phyloP scores from a whole-genome alignment of 64 coral and sea anemone genomes.

The Actinia equina region DNA sequence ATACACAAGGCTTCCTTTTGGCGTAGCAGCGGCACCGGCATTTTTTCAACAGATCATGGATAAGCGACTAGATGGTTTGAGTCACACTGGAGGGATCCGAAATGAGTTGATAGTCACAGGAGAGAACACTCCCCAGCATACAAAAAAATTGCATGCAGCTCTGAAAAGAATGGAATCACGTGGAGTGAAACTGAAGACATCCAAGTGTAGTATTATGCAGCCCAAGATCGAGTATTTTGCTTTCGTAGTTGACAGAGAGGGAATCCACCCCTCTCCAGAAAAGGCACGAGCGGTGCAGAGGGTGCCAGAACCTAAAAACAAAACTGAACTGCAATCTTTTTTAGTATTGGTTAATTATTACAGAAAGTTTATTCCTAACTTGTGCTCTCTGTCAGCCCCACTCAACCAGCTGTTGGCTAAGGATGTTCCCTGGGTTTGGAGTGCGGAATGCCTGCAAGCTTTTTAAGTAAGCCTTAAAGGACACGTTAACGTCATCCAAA shows the following conservation, averaged over 20 bases:
- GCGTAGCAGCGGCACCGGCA: constrained; percentile 30
- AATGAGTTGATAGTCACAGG: no score
- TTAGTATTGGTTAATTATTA: constrained; percentile 33
- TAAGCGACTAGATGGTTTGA: constrained; percentile 9
- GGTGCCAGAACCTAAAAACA: constrained; percentile 13
- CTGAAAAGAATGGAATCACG: constrained; percentile 17
- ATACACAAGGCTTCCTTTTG: constrained; percentile 51
- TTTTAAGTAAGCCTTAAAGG: constrained; percentile 28
- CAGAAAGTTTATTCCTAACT: constrained; percentile 31
- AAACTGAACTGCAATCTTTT: constrained; percentile 20
- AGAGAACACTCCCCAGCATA: no score
- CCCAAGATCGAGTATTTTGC: constrained; percentile 18
- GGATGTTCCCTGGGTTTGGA: constrained; percentile 29
- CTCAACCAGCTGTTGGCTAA: constrained; percentile 19
- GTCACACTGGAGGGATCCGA: no score
- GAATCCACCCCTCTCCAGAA: constrained; percentile 5
- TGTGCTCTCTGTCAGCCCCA: constrained; percentile 10
- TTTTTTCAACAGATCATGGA: constrained; percentile 41
- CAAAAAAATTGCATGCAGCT: background rate
- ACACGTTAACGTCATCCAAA: background rate
- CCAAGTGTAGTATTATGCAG: constrained; percentile 38
- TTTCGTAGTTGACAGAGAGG: constrained; percentile 2
- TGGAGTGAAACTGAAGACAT: constrained; percentile 35
- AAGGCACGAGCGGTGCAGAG: constrained; percentile 11
- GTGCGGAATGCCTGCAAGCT: background rate